These are phyloP conservation scores for Orycteropus afer DNA, from an alignment of 2,113 vertebrate genomes.

Conservation along the genomic window DNA sequence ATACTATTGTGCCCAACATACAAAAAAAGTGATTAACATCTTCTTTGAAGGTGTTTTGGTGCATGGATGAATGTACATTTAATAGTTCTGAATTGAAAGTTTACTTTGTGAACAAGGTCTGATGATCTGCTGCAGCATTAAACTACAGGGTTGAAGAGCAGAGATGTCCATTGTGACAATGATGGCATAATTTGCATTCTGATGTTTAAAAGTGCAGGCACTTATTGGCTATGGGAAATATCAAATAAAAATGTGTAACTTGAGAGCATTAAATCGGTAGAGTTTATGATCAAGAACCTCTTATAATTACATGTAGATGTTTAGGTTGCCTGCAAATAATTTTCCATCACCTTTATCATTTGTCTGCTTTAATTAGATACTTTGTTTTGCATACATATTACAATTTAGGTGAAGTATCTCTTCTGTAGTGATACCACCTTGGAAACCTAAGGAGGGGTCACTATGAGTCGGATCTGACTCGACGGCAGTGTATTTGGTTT, in stretches of 20 bases:
- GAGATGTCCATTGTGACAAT: not conserved
- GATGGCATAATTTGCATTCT: not conserved
- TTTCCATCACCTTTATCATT: constrained; percentile 47
- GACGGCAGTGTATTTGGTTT: no score
- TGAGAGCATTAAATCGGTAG: not conserved
- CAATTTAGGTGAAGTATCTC: constrained; percentile 48
- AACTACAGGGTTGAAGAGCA: not conserved
- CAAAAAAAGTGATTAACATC: not conserved
- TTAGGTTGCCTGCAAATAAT: constrained; percentile 19
- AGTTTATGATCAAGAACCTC: not conserved
- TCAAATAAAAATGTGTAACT: not conserved
- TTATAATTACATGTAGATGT: not conserved
- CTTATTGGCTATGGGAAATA: not conserved
- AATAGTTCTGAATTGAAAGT: not conserved
- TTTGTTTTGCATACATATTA: constrained; percentile 54
- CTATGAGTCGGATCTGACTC: no score
- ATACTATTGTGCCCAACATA: not conserved
- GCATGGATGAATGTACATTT: not conserved
- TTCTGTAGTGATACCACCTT: no score
- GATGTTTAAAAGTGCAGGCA: not conserved
- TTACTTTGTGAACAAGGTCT: not conserved
- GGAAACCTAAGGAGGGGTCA: no score
- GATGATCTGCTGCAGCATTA: not conserved
- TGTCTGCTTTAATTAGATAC: constrained; percentile 56
- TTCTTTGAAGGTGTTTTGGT: not conserved